phyloP scores from a whole-genome alignment of 2,888 invertebrate genomes.

The Drosophila buzzatii region DNA sequence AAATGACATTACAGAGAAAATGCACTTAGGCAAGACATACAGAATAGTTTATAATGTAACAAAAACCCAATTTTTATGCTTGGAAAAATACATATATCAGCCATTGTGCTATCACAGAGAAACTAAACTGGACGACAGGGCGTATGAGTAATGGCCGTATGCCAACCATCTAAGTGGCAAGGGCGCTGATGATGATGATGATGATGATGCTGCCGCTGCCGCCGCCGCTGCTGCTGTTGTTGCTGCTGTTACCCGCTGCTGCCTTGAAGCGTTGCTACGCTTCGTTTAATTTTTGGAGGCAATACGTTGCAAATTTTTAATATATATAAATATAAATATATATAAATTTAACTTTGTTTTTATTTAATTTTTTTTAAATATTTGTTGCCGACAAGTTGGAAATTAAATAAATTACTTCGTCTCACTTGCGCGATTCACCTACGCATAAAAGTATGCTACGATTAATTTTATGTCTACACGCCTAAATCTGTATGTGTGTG shows the following conservation, averaged over 20 bases:
- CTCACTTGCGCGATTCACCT: conserved; percentile 31
- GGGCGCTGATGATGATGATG: conserved; percentile 16
- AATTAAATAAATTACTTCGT: conserved; percentile 39
- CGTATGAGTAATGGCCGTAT: conserved; percentile 49
- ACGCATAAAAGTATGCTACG: conserved; percentile 51
- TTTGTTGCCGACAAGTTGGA: conserved; percentile 32
- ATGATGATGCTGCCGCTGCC: too few species aligned
- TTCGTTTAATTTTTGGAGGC: conserved; percentile 47
- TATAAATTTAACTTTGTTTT: not conserved
- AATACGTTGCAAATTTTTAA: conserved; percentile 23
- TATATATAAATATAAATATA: not conserved
- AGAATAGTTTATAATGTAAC: not conserved
- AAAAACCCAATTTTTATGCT: not conserved
- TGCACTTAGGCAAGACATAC: not conserved
- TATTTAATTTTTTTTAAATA: conserved; percentile 9
- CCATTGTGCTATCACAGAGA: conserved; percentile 20
- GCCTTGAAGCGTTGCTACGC: conserved; percentile 35
- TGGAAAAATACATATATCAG: not conserved
- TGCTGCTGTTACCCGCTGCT: not conserved
- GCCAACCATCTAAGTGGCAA: conserved; percentile 25
- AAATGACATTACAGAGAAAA: not conserved
- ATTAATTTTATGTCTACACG: conserved; percentile 41
- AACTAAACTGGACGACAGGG: conserved; percentile 35
- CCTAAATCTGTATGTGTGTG: not conserved
- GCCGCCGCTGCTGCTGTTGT: not conserved